Conservation (phyloP, 2,888 invertebrate genomes). For the Tuta absoluta region DNA sequence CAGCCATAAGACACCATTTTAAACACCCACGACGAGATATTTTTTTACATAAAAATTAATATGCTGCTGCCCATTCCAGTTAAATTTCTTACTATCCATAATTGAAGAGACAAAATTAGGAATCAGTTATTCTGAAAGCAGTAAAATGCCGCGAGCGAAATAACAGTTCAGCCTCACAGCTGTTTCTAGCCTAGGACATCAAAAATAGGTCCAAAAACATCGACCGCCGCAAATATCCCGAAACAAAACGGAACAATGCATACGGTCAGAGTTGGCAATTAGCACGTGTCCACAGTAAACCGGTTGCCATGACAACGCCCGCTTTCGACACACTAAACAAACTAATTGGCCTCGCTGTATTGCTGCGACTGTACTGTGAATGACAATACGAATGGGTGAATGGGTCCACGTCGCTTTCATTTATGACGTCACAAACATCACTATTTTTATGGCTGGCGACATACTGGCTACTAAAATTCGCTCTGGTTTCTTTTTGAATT, state of each 20-base stretch:
- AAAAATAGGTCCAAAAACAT: background rate
- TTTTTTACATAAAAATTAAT: too few species aligned
- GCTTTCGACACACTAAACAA: slow-evolving; percentile 62
- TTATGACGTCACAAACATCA: slow-evolving; percentile 9
- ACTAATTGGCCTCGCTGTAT: slow-evolving; percentile 67
- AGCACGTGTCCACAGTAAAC: slow-evolving; percentile 57
- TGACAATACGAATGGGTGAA: slow-evolving; percentile 43
- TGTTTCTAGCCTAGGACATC: background rate
- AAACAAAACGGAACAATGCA: slow-evolving; percentile 35
- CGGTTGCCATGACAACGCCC: slow-evolving; percentile 60
- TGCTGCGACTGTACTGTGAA: slow-evolving; percentile 49
- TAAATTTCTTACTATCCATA: too few species aligned
- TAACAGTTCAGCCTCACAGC: background rate
- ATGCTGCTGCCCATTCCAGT: too few species aligned
- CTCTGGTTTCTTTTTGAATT: slow-evolving; percentile 2
- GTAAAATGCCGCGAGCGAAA: background rate
- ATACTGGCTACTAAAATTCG: background rate
- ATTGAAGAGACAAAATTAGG: too few species aligned
- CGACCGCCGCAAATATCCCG: background rate
- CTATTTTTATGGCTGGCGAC: background rate
- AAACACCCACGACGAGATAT: too few species aligned
- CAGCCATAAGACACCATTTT: too few species aligned
- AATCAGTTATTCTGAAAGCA: too few species aligned
- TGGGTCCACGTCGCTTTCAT: slow-evolving; percentile 29
- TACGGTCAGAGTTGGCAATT: slow-evolving; percentile 61